Percentiles rank a stretch among this genome's conserved stretches.
Evolutionary conservation across 2,888 invertebrate species (phyloP).

Genomic region (Melanostoma mellinum): DNA sequence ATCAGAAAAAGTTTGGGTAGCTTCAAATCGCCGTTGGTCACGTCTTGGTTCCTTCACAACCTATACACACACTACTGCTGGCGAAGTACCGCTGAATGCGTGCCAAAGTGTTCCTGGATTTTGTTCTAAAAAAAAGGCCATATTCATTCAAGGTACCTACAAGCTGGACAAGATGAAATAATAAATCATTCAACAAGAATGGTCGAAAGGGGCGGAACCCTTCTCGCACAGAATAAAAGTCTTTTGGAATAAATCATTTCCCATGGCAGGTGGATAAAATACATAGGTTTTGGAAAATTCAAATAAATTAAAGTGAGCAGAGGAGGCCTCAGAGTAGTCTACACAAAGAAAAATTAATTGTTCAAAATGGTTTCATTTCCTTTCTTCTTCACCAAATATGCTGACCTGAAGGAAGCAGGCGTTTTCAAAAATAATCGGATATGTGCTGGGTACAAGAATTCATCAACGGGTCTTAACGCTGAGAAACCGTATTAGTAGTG

Average conservation of each 20-base stretch:
- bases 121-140: slow-evolving; percentile 3
- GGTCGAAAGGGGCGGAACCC: slow-evolving; percentile 38
- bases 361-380: no score
- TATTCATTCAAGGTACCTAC: slow-evolving; percentile 24
- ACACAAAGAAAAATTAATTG: neutral
- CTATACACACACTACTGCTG: no score
- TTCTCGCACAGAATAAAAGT: slow-evolving; percentile 16
- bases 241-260: slow-evolving; percentile 58
- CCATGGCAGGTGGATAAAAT: slow-evolving; percentile 67
- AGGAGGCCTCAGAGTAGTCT: no score
- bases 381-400: no score
- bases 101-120: slow-evolving; percentile 4
- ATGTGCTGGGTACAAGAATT: no score
- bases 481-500: no score
- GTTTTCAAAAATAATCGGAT: no score
- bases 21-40: no score
- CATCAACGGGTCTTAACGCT: no score
- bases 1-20: no score
- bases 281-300: slow-evolving; percentile 26
- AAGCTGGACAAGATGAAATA: slow-evolving; percentile 31
- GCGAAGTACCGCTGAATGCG: neutral
- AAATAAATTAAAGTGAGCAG: slow-evolving; percentile 47
- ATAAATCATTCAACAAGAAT: slow-evolving; percentile 59
- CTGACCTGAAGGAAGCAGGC: no score
- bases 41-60: no score